Percentiles rank a stretch among this genome's conserved stretches.
phyloP scores from a whole-genome alignment of 2,888 invertebrate genomes.

The Phania funesta region DNA sequence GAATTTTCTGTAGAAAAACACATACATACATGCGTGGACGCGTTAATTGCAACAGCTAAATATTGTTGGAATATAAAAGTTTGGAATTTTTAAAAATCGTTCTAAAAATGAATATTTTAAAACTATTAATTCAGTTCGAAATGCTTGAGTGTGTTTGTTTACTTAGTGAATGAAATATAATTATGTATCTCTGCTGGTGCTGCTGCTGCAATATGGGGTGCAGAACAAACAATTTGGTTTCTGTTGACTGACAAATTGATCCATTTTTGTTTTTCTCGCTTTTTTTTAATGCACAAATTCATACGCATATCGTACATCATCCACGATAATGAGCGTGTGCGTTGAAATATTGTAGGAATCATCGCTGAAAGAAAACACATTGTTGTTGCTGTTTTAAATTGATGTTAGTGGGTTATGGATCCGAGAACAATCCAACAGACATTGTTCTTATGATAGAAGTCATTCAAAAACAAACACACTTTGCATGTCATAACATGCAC shows the following conservation, averaged over 20 bases:
- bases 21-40: too few relatives aligned
- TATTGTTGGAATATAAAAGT: neutral
- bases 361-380: constrained; percentile 35
- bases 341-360: neutral
- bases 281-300: constrained; percentile 26
- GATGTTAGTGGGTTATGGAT: constrained; percentile 61
- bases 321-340: neutral
- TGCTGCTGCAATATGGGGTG: neutral
- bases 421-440: constrained; percentile 50
- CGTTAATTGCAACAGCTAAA: constrained; percentile 13
- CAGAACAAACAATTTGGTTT: constrained; percentile 24
- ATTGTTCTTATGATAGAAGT: constrained; percentile 43
- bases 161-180: neutral
- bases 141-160: neutral
- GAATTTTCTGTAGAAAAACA: too few relatives aligned
- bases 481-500: neutral
- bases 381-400: constrained; percentile 32
- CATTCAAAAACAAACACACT: constrained; percentile 2
- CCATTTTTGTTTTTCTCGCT: constrained; percentile 25
- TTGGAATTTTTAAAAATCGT: neutral
- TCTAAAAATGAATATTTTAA: neutral
- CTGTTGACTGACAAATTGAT: constrained; percentile 58
- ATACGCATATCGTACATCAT: neutral
- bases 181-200: constrained; percentile 2
- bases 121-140: neutral